Evolutionary conservation across 2,113 vertebrate genomes (phyloP).

Genomic region (Myotis lucifugus): DNA sequence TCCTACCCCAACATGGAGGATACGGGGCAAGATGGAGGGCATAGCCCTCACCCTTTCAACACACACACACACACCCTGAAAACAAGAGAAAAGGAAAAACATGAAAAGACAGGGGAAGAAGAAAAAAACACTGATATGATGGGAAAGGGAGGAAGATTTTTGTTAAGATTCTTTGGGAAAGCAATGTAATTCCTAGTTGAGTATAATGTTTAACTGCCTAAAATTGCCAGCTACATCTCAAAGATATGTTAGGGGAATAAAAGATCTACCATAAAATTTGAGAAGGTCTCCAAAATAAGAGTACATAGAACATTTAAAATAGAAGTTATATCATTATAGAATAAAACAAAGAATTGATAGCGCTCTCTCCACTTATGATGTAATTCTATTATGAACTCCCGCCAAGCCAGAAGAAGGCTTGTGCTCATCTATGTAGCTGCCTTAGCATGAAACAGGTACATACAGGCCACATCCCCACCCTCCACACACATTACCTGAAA

Average conservation of each 20-base stretch:
- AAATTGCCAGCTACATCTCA: background rate
- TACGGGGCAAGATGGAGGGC: no score
- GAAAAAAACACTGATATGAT: background rate
- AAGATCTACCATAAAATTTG: background rate
- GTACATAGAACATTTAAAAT: conserved; percentile 7
- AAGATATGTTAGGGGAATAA: background rate
- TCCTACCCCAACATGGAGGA: no score
- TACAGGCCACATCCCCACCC: background rate
- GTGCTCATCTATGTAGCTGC: background rate
- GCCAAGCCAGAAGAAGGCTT: background rate
- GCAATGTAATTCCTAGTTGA: background rate
- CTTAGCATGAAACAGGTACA: background rate
- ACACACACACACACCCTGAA: background rate
- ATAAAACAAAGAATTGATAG: background rate
- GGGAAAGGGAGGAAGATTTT: background rate
- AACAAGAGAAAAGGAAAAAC: background rate
- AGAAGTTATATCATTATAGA: background rate
- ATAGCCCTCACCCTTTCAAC: no score
- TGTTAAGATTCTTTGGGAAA: background rate
- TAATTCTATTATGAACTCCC: background rate
- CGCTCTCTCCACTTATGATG: background rate
- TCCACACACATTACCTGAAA: background rate
- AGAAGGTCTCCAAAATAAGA: background rate
- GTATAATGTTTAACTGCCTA: background rate
- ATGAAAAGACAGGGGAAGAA: background rate